Base-by-base conservation (phyloP, 1,140 invertebrate species). In the Drosophila yakuba region DNA sequence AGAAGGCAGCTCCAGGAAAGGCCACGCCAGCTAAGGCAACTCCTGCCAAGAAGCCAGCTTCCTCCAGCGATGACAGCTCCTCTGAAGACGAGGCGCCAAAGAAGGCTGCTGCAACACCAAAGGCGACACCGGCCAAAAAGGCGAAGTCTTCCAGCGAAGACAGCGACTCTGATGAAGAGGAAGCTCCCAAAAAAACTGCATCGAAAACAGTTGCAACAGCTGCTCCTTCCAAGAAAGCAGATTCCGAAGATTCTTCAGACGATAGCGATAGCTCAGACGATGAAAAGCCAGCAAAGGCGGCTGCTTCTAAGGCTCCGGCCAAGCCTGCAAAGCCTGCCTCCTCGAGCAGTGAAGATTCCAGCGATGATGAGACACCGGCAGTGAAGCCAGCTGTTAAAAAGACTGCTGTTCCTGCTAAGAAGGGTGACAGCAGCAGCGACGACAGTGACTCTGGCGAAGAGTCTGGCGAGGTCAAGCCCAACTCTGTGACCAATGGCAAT, bases 51-150 rank as follows among this genome's bases (percentile, higher is more conserved):
- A 81, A 81, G 45, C 52, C 28, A 35, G 41, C 39, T 59, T 66
- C 92, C 68, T 73, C 76, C 20, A 80, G 92, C 25, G 93, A 93
- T 2, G 93, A 93, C 4, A 88, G 79, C 58, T 76, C 72, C n/a
- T 80, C 72, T 8, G 78, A 80, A 12, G 75, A 82, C 12, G 59
- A 75, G 20, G 80, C 79, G 14, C 72, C 67, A 25, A 68, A 72
- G 25, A 82, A 73, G 36, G 32, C 60, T 6, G 60, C 48, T 20
- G 59, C 45, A 1, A 20, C 69, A 28, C 47, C 51, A 51, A 51
- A 51, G 28, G 14, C 28, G 3, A 35, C 48, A 32, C 48, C 25
- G 10, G 48, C 48, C n/a, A 51, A 51, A 10, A 51, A 20, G 62
- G 71, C 68, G 4, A 67, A 73, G 1, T 59, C 79, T 25, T 86